Evolutionary conservation across 2,113 vertebrate species (phyloP), one percentile per base, ranked within the genome.

Genomic region (Paramormyrops kingsleyae): DNA sequence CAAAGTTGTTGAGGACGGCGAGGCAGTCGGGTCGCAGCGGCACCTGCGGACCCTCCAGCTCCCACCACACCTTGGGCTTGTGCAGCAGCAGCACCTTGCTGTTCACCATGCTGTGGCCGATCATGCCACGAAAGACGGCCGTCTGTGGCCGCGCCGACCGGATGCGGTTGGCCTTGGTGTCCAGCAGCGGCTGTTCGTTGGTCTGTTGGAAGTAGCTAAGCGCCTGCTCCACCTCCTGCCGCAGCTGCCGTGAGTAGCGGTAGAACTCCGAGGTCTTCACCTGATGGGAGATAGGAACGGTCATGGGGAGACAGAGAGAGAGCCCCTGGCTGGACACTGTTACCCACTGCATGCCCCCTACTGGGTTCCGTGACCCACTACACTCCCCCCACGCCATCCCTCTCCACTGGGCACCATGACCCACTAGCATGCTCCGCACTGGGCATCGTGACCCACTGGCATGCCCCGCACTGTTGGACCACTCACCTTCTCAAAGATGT

Each of bases 31-130:
- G 99, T 31, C 99, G 95, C 17, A 99, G 94, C 52, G 99, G 99
- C 91, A 99, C 99, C 95, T 99, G 98, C 84, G 99, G 98, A 7
- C 99, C 99, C 92, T 99, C 98, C 89, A 99, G 94, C 91, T 99
- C 99, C 99, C 99, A 99, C 99, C 99, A 99, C 92, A 99, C 97
- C 94, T 98, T 97, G 7, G 98, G 98, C 89, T 98, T 98, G 95
- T 99, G 98, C 93, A 99, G 94, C 74, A 99, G 97, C 89, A 99
- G 97, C 93, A 99, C 99, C 96, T 99, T 99, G 95, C 97, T 99
- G 95, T 99, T 99, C 92, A 99, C 99, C 99, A 99, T 99, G 93
- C 99, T 99, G 96, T 99, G 98, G 91, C 99, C 99, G 92, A 99
- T 99, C 99, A 99, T 99, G 87, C 98, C 99, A 92, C 99, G 96